These are phyloP conservation scores for Procambarus clarkii DNA, from an alignment of 1,140 invertebrate species.

Conservation along the genomic window DNA sequence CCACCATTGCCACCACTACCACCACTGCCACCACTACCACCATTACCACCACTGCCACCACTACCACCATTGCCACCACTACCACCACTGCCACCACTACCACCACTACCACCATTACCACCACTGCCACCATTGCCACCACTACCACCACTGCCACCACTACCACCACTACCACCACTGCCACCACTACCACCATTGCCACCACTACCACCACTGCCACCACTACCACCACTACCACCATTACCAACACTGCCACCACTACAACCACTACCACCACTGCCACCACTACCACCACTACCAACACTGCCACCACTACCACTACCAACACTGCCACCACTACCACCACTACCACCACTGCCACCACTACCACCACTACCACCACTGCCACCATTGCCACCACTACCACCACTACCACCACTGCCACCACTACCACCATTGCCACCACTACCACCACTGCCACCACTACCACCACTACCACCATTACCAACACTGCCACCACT, in stretches of 20 bases:
- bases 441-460: background rate
- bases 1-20: background rate
- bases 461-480: no score
- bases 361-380: background rate
- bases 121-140: background rate
- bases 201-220: background rate
- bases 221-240: background rate
- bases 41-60: background rate
- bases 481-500: no score
- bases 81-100: background rate
- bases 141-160: background rate
- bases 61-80: background rate
- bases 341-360: background rate
- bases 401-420: background rate
- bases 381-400: background rate
- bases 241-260: no score
- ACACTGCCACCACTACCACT: background rate
- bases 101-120: no score
- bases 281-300: background rate
- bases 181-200: background rate
- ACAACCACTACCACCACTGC: background rate
- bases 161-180: background rate
- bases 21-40: background rate
- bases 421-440: background rate
- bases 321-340: background rate